Conservation (phyloP, 92 coral and sea anemone species). For the Galaxea fascicularis region DNA sequence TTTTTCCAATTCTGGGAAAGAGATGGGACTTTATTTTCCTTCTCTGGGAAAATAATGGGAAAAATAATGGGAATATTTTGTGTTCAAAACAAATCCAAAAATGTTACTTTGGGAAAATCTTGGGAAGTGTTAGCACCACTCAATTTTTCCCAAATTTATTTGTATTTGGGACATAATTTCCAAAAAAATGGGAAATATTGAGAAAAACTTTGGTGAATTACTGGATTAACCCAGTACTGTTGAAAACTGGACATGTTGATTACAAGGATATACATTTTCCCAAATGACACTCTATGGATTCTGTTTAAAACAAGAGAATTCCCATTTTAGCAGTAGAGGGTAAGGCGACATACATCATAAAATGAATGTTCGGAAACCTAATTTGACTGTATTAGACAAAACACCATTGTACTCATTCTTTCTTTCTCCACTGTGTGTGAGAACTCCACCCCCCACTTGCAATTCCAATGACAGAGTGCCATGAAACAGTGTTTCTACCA, state of each 20-base stretch:
- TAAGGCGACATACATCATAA: conserved; percentile 3
- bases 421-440: conserved; percentile 51
- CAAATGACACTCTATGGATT: too few species aligned
- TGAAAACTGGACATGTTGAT: too few species aligned
- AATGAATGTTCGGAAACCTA: conserved; percentile 27
- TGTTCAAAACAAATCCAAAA: not conserved
- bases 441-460: conserved; percentile 63
- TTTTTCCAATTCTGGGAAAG: conserved; percentile 30
- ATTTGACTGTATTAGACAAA: conserved; percentile 14
- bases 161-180: conserved; percentile 16
- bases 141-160: conserved; percentile 14
- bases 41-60: conserved; percentile 35
- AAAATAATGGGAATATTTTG: conserved; percentile 25
- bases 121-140: not conserved
- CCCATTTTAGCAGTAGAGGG: too few species aligned
- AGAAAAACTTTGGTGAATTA: not conserved
- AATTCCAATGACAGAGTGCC: conserved; percentile 68
- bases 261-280: too few species aligned
- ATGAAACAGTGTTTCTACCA: conserved; percentile 67
- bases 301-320: too few species aligned
- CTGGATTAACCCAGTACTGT: conserved; percentile 2
- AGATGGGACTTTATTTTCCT: conserved; percentile 23
- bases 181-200: conserved; percentile 13
- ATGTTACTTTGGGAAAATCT: conserved; percentile 23
- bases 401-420: conserved; percentile 17